Evolutionary conservation across 2,797 vertebrate species (phyloP), one percentile per base, ranked within the genome.

Genomic region (Diceros bicornis): DNA sequence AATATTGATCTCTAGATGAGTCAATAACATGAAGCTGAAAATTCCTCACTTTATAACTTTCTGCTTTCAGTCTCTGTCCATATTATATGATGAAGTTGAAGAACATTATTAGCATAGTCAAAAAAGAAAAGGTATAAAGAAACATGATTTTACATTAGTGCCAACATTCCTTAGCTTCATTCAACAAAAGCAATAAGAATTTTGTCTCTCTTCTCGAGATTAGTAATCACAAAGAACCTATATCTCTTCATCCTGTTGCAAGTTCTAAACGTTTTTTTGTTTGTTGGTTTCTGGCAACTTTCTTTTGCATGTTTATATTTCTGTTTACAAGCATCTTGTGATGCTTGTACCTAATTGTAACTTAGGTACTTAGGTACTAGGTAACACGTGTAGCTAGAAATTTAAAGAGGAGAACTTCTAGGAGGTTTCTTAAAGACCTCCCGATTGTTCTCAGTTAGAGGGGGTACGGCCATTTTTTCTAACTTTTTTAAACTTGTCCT

Each of bases 11-110:
- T 13, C 27, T 50, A 47, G 47, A 83, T 74, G 50, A 92, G 61
- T 94, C 61, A 75, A 90, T 77, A 72, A 90, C 88, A 88, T 55
- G 44, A 95, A 91, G 11, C 21, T 44, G 62, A 89, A 89, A 95
- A 91, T 84, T 52, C 6, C 57, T 71, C 61, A 89, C 16, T 79
- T 89, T 69, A 72, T 6, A 57, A 27, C 20, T 85, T 90, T 62
- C 50, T 72, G 32, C 50, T 92, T 59, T 90, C 74, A 69, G 64
- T 64, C 44, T 32, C 32, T 89, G 29, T 41, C 92, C 29, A 10
- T 44, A 82, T 64, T 68, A 61, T 37, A 44, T 64, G 23, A 59
- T 69, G 55, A n/a, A 89, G 61, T 47, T 9, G 14, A 91, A 90
- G 50, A 86, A 87, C 66, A 69, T 62, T 59, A 94, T 89, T 89